Evolutionary conservation across 2,797 vertebrate genomes (phyloP), one percentile per base, ranked within the genome.

Genomic region (Vireo griseus): DNA sequence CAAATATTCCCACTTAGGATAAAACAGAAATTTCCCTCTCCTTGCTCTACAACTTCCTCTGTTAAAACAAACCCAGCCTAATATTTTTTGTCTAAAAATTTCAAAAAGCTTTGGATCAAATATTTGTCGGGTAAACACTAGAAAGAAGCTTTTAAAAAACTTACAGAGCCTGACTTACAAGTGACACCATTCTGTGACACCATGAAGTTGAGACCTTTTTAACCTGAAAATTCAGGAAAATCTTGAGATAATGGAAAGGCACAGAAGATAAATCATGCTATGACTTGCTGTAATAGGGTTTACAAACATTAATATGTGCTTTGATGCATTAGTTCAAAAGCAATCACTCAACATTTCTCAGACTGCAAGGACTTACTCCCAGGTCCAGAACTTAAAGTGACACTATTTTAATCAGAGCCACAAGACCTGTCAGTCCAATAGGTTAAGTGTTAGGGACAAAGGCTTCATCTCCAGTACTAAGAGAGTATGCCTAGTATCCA

Each of bases 91-190:
- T 19, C 35, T n/a, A 42, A 59, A 74, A 91, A 37, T n/a, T 15
- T 82, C 26, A 16, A 68, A 48, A 78, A 66, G 15, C 22, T 93
- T 62, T 47, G 13, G 3, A 12, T 52, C 17, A 82, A 72, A 31
- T 59, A 76, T 19, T 50, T 85, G 5, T 57, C 42, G 65, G 9
- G 16, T 65, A 62, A 90, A 48, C 14, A 35, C 26, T 2, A 18
- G 20, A 63, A 89, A 58, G 47, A 14, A 29, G 25, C 7, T 42
- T 68, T 37, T 31, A 26, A 26, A 65, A 75, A 78, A 55, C 12
- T 6, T 35, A 74, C 1, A 19, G 18, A 61, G 65, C 1, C 0
- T 48, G 10, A 65, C 28, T 52, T 48, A 21, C 0, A 72, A 16
- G 5, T 90, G n/a, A 87, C 11, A 44, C 4, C 16, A 18, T 37